Evolutionary conservation across 2,888 invertebrate species (phyloP).

Genomic region (Calliphora vomitoria): DNA sequence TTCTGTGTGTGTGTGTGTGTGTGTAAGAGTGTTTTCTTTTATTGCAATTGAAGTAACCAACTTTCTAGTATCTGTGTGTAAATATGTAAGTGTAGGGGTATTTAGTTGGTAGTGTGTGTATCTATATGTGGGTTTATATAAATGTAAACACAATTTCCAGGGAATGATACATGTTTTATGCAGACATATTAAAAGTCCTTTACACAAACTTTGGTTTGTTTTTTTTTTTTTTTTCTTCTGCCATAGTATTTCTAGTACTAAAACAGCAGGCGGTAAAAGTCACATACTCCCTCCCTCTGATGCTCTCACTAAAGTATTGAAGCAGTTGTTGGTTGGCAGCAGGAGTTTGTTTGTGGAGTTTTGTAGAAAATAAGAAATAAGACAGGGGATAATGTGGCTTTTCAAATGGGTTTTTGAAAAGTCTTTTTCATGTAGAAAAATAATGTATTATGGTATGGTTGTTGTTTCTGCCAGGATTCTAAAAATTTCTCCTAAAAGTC

Average conservation of each 20-base stretch:
- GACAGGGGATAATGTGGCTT: constrained; percentile 51
- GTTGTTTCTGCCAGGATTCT: neutral
- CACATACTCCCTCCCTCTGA: neutral
- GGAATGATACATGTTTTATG: constrained; percentile 50
- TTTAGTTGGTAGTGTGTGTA: neutral
- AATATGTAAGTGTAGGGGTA: neutral
- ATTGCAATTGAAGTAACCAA: neutral
- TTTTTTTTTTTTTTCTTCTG: neutral
- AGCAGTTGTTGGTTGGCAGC: neutral
- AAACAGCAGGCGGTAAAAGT: constrained; percentile 43
- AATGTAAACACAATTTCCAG: constrained; percentile 1
- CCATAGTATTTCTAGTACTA: neutral
- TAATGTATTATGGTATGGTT: neutral
- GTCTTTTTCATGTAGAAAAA: constrained; percentile 1
- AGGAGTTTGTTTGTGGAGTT: neutral
- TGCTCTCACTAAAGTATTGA: neutral
- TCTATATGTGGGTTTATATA: neutral
- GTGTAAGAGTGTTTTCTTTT: neutral
- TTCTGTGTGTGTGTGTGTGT: neutral
- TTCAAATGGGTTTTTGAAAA: constrained; percentile 30
- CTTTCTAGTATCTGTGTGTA: neutral
- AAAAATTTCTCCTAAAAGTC: constrained; percentile 53
- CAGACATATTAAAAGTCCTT: constrained; percentile 55
- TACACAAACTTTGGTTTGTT: neutral
- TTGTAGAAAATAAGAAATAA: constrained; percentile 5